Percentiles rank a stretch among this genome's conserved stretches.
These are phyloP conservation scores for Neosilurus hyrtlii DNA, from an alignment of 2,797 vertebrate species.

Conservation along the genomic window DNA sequence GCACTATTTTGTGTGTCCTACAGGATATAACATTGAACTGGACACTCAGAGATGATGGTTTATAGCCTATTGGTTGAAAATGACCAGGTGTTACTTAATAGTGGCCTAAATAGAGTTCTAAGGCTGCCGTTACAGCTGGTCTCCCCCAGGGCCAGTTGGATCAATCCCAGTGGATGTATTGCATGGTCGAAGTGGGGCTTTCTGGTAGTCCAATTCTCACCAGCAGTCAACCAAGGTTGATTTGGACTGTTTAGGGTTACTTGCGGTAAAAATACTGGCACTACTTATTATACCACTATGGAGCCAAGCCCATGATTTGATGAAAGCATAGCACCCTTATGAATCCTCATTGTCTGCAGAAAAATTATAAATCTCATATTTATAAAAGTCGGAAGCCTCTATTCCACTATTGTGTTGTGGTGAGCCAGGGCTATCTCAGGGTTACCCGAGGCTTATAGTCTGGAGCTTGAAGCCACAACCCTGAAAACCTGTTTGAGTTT, in stretches of 20 bases:
- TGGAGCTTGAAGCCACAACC: too few species aligned
- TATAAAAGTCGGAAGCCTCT: too few species aligned
- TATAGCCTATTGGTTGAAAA: conserved; percentile 13
- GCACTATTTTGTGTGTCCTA: background rate
- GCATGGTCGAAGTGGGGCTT: background rate
- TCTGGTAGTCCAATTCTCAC: background rate
- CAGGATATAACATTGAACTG: conserved; percentile 18
- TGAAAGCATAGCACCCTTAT: background rate
- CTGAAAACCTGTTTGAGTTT: too few species aligned
- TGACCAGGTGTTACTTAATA: conserved; percentile 16
- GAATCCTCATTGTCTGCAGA: background rate
- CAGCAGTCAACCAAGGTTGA: conserved; percentile 17
- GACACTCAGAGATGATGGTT: conserved; percentile 19
- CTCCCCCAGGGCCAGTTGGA: background rate
- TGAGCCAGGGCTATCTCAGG: too few species aligned
- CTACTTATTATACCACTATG: background rate
- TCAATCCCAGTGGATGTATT: conserved; percentile 27
- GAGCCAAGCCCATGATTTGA: background rate
- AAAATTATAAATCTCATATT: background rate
- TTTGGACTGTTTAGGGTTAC: conserved; percentile 33
- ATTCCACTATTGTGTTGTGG: too few species aligned
- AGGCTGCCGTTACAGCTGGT: background rate
- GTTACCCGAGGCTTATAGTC: too few species aligned
- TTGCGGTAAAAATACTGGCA: background rate
- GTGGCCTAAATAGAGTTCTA: conserved; percentile 16